Conservation (phyloP, 2,113 vertebrate species). For the Vireo altiloquus region DNA sequence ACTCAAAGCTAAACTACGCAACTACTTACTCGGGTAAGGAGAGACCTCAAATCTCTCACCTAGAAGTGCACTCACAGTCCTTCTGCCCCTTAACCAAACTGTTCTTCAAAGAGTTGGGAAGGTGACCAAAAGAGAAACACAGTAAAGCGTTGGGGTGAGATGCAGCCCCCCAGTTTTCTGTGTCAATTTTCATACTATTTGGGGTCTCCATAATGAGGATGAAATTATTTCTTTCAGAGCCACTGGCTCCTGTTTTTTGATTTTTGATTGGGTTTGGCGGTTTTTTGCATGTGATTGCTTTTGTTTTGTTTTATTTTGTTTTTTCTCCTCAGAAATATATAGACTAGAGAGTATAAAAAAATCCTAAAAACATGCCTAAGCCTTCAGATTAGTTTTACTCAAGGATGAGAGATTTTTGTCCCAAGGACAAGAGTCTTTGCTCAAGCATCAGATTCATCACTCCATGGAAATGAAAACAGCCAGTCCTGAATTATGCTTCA, state of each 20-base stretch:
- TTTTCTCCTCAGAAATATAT: not conserved
- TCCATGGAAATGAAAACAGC: not conserved
- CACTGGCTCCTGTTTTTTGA: not conserved
- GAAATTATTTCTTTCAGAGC: not conserved
- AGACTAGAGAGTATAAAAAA: not conserved
- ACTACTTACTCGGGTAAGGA: not conserved
- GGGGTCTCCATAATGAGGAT: not conserved
- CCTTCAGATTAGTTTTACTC: not conserved
- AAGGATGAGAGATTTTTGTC: not conserved
- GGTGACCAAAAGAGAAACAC: not conserved
- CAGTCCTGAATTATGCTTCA: not conserved
- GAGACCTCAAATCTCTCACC: not conserved
- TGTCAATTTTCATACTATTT: not conserved
- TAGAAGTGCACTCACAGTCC: not conserved
- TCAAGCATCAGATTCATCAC: not conserved
- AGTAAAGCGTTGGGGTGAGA: not conserved
- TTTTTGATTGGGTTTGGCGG: not conserved
- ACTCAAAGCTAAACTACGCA: not conserved
- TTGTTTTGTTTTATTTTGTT: not conserved
- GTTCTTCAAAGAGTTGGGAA: not conserved
- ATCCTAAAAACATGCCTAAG: not conserved
- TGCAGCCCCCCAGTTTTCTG: not conserved
- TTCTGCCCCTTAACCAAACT: not conserved
- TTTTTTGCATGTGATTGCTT: not conserved
- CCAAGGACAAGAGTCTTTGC: not conserved